phyloP scores from a whole-genome alignment of 2,113 vertebrate species.

The Pristiophorus japonicus region DNA sequence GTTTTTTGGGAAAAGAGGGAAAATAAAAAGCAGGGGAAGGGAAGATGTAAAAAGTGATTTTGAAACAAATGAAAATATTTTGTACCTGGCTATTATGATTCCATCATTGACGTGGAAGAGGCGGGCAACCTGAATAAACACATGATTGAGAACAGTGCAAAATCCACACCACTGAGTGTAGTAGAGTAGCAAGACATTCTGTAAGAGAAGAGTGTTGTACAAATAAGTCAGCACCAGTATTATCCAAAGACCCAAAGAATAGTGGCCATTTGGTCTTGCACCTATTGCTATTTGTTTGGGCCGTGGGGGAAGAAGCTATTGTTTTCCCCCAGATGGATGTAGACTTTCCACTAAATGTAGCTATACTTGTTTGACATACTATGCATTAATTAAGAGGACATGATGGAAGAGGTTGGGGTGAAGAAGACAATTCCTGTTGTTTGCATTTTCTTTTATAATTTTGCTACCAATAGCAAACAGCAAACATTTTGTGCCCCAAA shows the following conservation, averaged over 20 bases:
- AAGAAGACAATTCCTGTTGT: not conserved
- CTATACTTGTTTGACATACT: no score
- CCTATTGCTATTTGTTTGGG: not conserved
- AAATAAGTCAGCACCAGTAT: not conserved
- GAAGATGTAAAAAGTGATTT: not conserved
- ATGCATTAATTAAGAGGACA: not conserved
- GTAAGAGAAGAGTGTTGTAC: slow-evolving; percentile 16
- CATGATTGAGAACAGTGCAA: slow-evolving; percentile 81
- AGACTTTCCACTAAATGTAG: not conserved
- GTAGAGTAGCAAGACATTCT: slow-evolving; percentile 89
- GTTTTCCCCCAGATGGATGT: not conserved
- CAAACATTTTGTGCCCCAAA: not conserved
- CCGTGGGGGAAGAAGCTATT: not conserved
- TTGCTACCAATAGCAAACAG: not conserved
- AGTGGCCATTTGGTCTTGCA: not conserved
- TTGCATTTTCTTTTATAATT: not conserved
- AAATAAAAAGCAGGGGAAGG: slow-evolving; percentile 22
- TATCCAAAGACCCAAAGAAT: not conserved
- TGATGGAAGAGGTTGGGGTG: not conserved
- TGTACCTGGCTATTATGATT: slow-evolving; percentile 80
- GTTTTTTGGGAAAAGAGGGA: slow-evolving; percentile 4
- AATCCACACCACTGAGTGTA: slow-evolving; percentile 96
- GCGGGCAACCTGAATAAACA: slow-evolving; percentile 82
- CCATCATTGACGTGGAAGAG: slow-evolving; percentile 66
- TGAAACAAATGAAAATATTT: slow-evolving; percentile 2